phyloP scores from a whole-genome alignment of 1,140 invertebrate genomes.

The Aphelenchoides besseyi region DNA sequence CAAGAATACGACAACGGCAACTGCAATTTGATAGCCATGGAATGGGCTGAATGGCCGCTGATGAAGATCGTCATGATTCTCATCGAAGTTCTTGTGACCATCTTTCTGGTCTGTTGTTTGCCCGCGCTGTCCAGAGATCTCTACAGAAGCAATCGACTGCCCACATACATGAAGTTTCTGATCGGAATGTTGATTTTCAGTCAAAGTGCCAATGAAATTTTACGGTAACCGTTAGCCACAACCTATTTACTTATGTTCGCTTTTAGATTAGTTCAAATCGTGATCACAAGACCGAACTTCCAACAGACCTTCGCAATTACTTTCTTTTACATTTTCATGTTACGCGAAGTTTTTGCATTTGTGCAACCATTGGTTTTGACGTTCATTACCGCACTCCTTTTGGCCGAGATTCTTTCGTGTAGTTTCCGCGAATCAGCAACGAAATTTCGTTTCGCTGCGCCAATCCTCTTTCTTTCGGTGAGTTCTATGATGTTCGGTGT shows the following conservation, averaged over 20 bases:
- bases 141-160: background rate
- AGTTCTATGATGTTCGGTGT: background rate
- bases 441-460: background rate
- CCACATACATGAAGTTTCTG: conserved; percentile 6
- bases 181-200: background rate
- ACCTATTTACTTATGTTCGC: background rate
- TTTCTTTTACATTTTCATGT: background rate
- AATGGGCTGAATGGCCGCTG: background rate
- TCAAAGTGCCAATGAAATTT: background rate
- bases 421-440: background rate
- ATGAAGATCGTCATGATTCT: background rate
- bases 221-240: background rate
- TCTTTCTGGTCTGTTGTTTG: background rate
- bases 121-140: background rate
- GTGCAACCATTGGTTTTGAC: background rate
- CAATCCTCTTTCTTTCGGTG: background rate
- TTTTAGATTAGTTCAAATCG: background rate
- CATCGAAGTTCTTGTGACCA: background rate
- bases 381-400: background rate
- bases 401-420: background rate
- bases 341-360: background rate
- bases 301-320: background rate
- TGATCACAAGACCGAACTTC: background rate
- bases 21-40: background rate
- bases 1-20: background rate